Evolutionary conservation across 2,888 invertebrate species (phyloP).

Genomic region (Amiota minor): DNA sequence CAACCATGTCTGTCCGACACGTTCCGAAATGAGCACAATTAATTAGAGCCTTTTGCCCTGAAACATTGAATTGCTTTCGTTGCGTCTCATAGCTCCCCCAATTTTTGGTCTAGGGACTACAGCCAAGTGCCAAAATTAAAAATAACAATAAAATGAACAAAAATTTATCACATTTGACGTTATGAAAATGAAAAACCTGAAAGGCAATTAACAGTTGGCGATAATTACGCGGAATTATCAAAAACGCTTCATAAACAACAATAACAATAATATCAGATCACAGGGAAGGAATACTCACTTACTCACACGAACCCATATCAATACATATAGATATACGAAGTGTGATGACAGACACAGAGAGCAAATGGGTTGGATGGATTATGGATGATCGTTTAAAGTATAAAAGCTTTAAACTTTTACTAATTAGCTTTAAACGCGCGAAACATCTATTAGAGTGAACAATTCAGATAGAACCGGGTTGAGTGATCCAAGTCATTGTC

Average conservation of each 20-base stretch:
- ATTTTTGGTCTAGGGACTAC: too few relatives aligned
- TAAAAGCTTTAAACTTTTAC: conserved; percentile 45
- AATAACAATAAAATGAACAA: background rate
- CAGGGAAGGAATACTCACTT: background rate
- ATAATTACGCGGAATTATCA: conserved; percentile 61
- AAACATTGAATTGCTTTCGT: conserved; percentile 13
- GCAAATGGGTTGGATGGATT: conserved; percentile 30
- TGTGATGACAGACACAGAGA: background rate
- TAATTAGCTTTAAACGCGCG: conserved; percentile 59
- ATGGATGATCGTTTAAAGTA: conserved; percentile 27
- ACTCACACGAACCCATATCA: background rate
- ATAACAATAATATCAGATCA: conserved; percentile 3
- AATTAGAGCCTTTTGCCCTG: conserved; percentile 66
- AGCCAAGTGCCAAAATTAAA: background rate
- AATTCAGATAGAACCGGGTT: conserved; percentile 29
- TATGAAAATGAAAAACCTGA: conserved; percentile 52
- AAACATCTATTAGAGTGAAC: conserved; percentile 48
- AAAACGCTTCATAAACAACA: conserved; percentile 8
- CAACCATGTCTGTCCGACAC: conserved; percentile 39
- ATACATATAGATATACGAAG: background rate
- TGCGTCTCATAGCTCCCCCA: background rate
- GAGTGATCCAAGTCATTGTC: background rate
- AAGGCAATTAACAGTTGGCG: conserved; percentile 61
- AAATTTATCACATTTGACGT: background rate
- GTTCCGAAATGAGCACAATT: conserved; percentile 65